Evolutionary conservation across 2,113 vertebrate genomes (phyloP).

Genomic region (Uria aalge): DNA sequence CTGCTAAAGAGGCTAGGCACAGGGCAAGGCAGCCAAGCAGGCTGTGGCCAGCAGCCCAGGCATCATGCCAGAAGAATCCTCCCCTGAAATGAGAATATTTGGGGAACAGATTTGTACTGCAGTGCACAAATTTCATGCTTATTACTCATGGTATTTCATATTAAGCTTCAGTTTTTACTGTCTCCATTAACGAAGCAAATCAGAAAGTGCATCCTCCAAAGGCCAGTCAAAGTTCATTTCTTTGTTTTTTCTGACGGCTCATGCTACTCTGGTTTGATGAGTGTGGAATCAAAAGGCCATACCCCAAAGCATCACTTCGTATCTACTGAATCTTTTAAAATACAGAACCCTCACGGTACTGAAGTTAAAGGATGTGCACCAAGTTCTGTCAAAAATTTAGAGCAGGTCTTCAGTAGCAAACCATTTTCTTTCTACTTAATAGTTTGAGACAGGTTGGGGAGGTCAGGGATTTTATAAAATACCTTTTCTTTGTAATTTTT

Average conservation of each 20-base stretch:
- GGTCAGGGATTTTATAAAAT: neutral
- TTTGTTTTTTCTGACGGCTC: neutral
- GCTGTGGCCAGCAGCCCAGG: constrained; percentile 29
- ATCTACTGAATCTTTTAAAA: neutral
- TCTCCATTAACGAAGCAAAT: constrained; percentile 27
- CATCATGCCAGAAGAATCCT: constrained; percentile 34
- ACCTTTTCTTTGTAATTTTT: neutral
- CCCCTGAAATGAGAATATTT: constrained; percentile 42
- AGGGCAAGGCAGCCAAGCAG: constrained; percentile 24
- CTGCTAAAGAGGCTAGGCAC: neutral
- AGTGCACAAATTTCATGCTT: constrained; percentile 41
- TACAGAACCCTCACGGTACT: neutral
- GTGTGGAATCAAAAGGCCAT: constrained; percentile 17
- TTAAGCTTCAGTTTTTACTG: constrained; percentile 11
- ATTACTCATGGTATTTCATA: constrained; percentile 24
- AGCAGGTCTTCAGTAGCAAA: neutral
- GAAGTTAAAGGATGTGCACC: neutral
- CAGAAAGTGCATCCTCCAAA: neutral
- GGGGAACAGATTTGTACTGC: constrained; percentile 25
- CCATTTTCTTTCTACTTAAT: neutral
- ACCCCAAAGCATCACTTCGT: neutral
- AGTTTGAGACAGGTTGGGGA: neutral
- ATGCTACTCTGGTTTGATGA: neutral
- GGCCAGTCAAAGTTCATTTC: constrained; percentile 10
- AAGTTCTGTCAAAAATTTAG: neutral